Evolutionary conservation across 2,113 vertebrate genomes (phyloP).

Genomic region (Rhipidura dahli): DNA sequence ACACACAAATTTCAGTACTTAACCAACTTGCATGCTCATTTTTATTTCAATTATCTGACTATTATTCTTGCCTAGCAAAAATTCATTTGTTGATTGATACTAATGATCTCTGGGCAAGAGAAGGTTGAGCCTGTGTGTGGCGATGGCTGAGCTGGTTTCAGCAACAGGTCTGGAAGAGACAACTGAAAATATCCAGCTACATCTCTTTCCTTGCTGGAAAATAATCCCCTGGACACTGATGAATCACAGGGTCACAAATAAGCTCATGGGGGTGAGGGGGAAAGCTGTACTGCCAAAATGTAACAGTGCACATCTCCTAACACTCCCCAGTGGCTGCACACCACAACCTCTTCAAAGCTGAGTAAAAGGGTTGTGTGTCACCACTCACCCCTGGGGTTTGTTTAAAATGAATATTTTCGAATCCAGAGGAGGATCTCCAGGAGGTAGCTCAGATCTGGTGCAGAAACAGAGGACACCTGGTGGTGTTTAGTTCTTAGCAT

Average conservation of each 20-base stretch:
- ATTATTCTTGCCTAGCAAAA: not conserved
- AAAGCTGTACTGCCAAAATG: not conserved
- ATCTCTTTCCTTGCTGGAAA: not conserved
- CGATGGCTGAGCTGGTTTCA: not conserved
- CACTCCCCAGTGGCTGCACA: not conserved
- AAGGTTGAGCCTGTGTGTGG: not conserved
- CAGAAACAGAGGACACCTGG: not conserved
- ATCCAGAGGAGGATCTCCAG: not conserved
- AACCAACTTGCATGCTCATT: not conserved
- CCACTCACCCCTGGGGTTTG: not conserved
- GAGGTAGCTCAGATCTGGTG: not conserved
- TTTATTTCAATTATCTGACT: not conserved
- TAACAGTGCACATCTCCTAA: not conserved
- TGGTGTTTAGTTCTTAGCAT: not conserved
- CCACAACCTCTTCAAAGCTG: not conserved
- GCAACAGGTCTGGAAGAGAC: not conserved
- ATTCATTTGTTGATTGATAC: not conserved
- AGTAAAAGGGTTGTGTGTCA: not conserved
- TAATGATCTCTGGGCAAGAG: not conserved
- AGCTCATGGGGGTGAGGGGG: rapidly evolving
- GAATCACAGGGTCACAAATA: not conserved
- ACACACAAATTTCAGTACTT: not conserved
- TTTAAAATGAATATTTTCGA: not conserved
- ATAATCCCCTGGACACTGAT: not conserved
- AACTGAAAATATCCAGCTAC: not conserved